A percentile compares a stretch with the other conserved stretches of the same genome.
phyloP scores from a whole-genome alignment of 1,140 invertebrate species.

The Solenopsis invicta region DNA sequence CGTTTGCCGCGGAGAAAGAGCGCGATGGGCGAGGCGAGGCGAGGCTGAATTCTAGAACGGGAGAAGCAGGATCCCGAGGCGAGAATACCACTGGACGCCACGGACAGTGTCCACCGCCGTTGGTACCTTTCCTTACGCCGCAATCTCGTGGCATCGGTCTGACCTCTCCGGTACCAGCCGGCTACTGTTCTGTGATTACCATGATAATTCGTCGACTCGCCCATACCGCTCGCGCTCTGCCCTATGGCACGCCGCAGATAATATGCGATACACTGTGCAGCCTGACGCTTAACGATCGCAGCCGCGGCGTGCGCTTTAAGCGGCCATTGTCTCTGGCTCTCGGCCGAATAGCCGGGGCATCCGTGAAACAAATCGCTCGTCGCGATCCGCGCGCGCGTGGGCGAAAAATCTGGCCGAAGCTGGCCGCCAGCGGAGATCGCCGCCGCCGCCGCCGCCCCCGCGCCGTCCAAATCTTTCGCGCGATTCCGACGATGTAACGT shows the following conservation, averaged over 20 bases:
- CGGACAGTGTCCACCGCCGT: conserved; percentile 68
- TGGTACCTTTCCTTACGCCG: conserved; percentile 52
- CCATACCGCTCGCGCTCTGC: conserved; percentile 62
- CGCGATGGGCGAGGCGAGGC: not conserved
- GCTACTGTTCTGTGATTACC: conserved; percentile 79
- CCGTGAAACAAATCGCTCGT: conserved; percentile 34
- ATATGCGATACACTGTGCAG: conserved; percentile 71
- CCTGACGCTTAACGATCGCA: conserved; percentile 72
- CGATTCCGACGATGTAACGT: conserved; percentile 16
- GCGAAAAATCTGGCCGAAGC: not conserved
- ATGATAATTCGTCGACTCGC: conserved; percentile 78
- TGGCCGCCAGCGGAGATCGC: not conserved
- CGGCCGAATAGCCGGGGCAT: conserved; percentile 4
- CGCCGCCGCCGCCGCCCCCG: no score
- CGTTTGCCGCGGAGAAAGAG: not conserved
- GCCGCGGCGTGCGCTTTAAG: conserved; percentile 19
- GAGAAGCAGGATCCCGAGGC: not conserved
- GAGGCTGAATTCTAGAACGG: conserved; percentile 10
- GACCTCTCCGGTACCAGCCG: conserved; percentile 74
- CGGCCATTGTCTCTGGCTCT: conserved; percentile 65
- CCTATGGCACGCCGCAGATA: conserved; percentile 69
- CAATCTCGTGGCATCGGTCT: conserved; percentile 78
- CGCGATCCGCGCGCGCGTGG: not conserved
- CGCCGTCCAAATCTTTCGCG: conserved; percentile 2
- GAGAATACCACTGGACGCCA: conserved; percentile 63